A percentile compares a stretch with the other conserved stretches of the same genome.
Conservation (phyloP, 2,113 vertebrate genomes). For the Aptenodytes forsteri region DNA sequence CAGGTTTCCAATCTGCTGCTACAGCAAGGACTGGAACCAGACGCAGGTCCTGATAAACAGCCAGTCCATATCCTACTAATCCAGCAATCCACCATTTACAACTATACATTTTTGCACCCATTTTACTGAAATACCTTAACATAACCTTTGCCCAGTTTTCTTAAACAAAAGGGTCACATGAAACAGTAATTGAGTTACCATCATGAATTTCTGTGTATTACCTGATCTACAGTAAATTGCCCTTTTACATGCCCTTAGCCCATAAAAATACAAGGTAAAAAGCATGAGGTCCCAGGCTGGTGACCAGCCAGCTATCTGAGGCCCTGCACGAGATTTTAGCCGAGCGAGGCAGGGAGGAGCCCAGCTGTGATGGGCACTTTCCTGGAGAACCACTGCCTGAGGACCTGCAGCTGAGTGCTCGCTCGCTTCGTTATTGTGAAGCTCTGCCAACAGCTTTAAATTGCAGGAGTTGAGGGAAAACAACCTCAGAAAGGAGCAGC, state of each 20-base stretch:
- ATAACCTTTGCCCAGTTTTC: no score
- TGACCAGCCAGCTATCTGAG: rapidly evolving
- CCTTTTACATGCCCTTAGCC: no score
- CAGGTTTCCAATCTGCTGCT: neutral
- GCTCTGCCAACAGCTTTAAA: neutral
- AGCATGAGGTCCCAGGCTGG: rapidly evolving
- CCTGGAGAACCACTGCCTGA: neutral
- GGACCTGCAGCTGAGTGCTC: neutral
- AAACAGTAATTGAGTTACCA: no score
- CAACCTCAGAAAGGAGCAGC: neutral
- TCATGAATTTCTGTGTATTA: rapidly evolving
- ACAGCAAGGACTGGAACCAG: neutral
- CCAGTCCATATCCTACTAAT: rapidly evolving
- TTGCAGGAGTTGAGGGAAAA: neutral
- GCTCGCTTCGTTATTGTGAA: rapidly evolving
- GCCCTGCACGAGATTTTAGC: no score
- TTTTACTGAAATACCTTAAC: neutral
- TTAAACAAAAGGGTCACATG: no score
- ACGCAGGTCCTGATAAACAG: no score
- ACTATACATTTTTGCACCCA: rapidly evolving
- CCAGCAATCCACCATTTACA: no score
- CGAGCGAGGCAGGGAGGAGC: neutral
- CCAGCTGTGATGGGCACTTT: neutral
- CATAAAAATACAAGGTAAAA: rapidly evolving
- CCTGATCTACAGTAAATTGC: no score